These are phyloP conservation scores for Antennarius striatus DNA, from an alignment of 2,113 vertebrate species.

Conservation along the genomic window DNA sequence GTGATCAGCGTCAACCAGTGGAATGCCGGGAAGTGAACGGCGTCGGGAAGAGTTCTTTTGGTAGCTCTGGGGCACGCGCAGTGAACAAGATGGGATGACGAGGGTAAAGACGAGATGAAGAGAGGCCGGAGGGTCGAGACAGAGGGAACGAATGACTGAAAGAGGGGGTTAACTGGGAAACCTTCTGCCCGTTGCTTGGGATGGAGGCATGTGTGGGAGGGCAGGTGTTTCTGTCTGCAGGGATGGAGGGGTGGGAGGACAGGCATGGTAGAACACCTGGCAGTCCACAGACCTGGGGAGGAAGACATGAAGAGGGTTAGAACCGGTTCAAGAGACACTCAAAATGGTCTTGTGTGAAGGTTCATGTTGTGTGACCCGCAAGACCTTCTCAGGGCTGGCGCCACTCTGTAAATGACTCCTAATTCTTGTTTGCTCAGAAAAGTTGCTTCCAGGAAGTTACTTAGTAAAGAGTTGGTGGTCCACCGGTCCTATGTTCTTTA, in stretches of 20 bases:
- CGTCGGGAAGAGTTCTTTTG: conserved; percentile 45
- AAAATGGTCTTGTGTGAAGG: too few species aligned
- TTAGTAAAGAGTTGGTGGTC: too few species aligned
- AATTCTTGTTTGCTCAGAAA: too few species aligned
- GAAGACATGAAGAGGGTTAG: conserved; percentile 2
- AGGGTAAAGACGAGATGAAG: conserved; percentile 44
- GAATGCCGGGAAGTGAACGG: conserved; percentile 47
- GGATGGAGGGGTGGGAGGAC: conserved; percentile 74
- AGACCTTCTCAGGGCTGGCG: too few species aligned
- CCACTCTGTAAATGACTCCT: too few species aligned
- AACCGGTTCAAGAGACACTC: background rate
- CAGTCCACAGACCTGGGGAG: conserved; percentile 79
- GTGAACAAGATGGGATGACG: conserved; percentile 53
- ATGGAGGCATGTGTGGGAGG: conserved; percentile 45
- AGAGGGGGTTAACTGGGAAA: conserved; percentile 17
- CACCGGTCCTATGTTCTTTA: too few species aligned
- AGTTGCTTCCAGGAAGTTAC: too few species aligned
- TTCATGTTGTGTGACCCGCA: too few species aligned
- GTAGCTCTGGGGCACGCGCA: conserved; percentile 56
- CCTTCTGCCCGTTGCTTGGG: conserved; percentile 36
- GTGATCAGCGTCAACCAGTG: conserved; percentile 77
- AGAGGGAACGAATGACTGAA: conserved; percentile 42
- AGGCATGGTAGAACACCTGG: conserved; percentile 81
- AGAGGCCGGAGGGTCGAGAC: conserved; percentile 36
- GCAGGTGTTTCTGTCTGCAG: conserved; percentile 65